Evolutionary conservation across 2,113 vertebrate genomes (phyloP), one percentile per base, ranked within the genome.

Genomic region (Hydropotes inermis): DNA sequence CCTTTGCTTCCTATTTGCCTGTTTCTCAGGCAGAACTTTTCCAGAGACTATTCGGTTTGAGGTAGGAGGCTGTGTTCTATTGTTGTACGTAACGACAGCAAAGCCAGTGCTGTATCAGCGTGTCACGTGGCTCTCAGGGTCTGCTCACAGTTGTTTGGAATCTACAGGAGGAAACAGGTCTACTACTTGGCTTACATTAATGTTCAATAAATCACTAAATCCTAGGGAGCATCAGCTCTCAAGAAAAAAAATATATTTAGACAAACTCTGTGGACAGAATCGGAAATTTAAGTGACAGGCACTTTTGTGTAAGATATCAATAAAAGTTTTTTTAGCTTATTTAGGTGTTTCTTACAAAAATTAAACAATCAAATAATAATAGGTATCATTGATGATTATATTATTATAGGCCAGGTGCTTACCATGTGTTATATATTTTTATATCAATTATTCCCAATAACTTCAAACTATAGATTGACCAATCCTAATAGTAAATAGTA

Each of bases 331-430:
- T 91, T 4, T 54, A 82, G 16, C 7, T 95, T 95, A 57, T 81
- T 76, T 93, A 88, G 27, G 43, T 91, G 19, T 91, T 87, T 55
- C 33, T 91, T 91, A 93, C 61, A 93, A 91, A 55, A 83, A 79
- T 82, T 76, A 91, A 87, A 74, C 43, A 95, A 78, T 81, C 33
- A 39, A 54, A 54, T 82, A 95, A 85, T 60, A 83, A 58, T 78
- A 74, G 13, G 1, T 25, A 47, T 81, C 8, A 94, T 14, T 82
- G 17, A 58, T 45, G 55, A 78, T 83, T 83, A 60, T 55, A 61
- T 91, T 94, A 45, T 95, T 70, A 79, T n/a, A 93, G 17, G 7
- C 33, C 78, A 88, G 5, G 13, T 16, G n/a, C 52, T 76, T 78
- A 36, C 36, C 70, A 12, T 64, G 52, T 57, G 45, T 43, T 87